Evolutionary conservation across 2,113 vertebrate species (phyloP), one percentile per base, ranked within the genome.

Genomic region (Menura novaehollandiae): DNA sequence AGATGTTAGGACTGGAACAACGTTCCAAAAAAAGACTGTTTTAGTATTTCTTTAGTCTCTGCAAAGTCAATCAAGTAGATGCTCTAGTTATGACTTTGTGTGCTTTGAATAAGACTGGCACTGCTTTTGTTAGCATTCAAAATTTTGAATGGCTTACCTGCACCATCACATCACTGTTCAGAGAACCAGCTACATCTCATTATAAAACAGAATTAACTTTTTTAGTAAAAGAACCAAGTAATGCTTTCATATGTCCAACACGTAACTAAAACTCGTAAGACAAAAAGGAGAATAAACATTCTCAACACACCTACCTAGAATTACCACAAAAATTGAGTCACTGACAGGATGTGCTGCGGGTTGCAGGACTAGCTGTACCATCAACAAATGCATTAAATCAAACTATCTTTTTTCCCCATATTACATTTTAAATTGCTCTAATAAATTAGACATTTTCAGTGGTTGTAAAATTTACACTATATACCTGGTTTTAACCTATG

Each of bases 321-420:
- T 98, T 98, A 98, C 98, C 97, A 98, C 98, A 98, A 98, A 98
- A 85, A 98, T 75, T 98, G 98, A 99, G 95, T 98, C 98, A 98
- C 96, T 89, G 92, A 89, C 95, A 97, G 95, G 96, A 98, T 97
- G 93, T 91, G 56, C 77, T 55, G 58, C 26, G 39, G 66, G 88
- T 95, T 96, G 93, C 80, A 49, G 88, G 94, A 97, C 97, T 93
- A 91, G 64, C 78, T 59, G 30, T 58, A 78, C 92, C 94, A 97
- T 73, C n/a, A 87, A 91, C 35, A 77, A 59, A 96, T 87, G 98
- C 97, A 98, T 98, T 98, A 97, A 64, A 96, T 91, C 59, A 97
- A 98, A 97, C 97, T 2, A 59, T 15, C 32, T 97, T 97, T 75
- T 97, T 98, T 97, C 96, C 95, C 97, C 93, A 87, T 64, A 72